phyloP scores from a whole-genome alignment of 2,797 vertebrate genomes.

The Sebastes taczanowskii region DNA sequence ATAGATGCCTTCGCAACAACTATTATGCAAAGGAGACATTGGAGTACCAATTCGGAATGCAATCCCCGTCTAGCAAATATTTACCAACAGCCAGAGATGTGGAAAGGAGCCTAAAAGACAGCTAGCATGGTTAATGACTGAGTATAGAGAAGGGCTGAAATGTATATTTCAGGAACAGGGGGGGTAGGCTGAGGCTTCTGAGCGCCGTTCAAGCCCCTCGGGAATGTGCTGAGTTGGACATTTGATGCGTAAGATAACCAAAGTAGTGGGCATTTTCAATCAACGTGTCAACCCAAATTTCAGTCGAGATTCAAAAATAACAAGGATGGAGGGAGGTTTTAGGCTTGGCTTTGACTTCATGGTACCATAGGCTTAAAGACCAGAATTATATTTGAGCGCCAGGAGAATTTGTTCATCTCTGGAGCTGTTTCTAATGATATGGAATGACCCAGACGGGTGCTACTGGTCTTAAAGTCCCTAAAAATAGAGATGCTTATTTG shows the following conservation, averaged over 20 bases:
- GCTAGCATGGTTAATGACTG: constrained; percentile 44
- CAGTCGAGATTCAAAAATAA: constrained; percentile 62
- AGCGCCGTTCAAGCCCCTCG: constrained; percentile 37
- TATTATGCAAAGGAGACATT: constrained; percentile 59
- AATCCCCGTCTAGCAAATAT: constrained; percentile 61
- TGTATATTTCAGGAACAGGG: constrained; percentile 53
- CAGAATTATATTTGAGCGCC: constrained; percentile 55
- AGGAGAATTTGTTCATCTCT: constrained; percentile 65
- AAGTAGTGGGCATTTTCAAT: constrained; percentile 62
- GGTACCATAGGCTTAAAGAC: constrained; percentile 52
- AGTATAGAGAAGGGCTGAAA: constrained; percentile 56
- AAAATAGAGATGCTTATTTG: constrained; percentile 72
- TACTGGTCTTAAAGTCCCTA: constrained; percentile 57
- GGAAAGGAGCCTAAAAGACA: constrained; percentile 34
- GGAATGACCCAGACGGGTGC: constrained; percentile 60
- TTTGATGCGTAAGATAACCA: constrained; percentile 64
- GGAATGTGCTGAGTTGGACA: constrained; percentile 68
- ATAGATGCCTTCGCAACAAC: constrained; percentile 59
- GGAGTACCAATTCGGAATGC: constrained; percentile 48
- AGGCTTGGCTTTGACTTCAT: constrained; percentile 61
- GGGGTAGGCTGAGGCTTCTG: constrained; percentile 57
- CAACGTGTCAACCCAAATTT: constrained; percentile 63
- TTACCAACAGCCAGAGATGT: constrained; percentile 56
- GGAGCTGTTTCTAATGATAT: constrained; percentile 70
- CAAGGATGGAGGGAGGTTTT: constrained; percentile 57